Evolutionary conservation across 2,888 invertebrate genomes (phyloP).

Genomic region (Lordiphosa fenestrarum): DNA sequence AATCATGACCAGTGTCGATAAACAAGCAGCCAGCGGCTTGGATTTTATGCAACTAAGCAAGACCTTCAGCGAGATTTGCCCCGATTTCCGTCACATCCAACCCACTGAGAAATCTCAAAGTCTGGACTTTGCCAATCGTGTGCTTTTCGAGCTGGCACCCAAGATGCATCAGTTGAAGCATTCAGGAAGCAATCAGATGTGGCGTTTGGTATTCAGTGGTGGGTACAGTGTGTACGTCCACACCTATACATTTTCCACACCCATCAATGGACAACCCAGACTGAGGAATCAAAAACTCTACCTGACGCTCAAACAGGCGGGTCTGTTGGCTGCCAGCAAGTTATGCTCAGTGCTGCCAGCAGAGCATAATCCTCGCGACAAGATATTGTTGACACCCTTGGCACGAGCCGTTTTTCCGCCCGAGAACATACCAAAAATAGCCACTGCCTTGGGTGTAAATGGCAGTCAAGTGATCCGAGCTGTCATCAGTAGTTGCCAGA

Average conservation of each 20-base stretch:
- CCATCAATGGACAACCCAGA: constrained; percentile 42
- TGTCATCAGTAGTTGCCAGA: constrained; percentile 58
- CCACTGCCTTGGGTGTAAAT: constrained; percentile 28
- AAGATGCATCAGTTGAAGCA: constrained; percentile 44
- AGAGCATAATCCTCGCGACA: constrained; percentile 24
- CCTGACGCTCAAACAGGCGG: constrained; percentile 50
- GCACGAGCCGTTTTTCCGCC: constrained; percentile 45
- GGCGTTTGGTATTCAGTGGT: constrained; percentile 40
- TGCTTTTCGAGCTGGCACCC: constrained; percentile 46
- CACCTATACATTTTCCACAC: constrained; percentile 36
- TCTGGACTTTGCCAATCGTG: constrained; percentile 47
- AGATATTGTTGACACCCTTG: constrained; percentile 49
- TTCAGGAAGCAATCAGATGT: constrained; percentile 39
- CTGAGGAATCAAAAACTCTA: constrained; percentile 44
- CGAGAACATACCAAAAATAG: constrained; percentile 37
- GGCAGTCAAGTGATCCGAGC: constrained; percentile 33
- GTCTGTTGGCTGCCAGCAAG: constrained; percentile 42
- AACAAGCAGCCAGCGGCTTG: background rate
- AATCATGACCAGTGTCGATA: constrained; percentile 17
- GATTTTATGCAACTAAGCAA: constrained; percentile 21
- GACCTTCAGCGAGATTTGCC: constrained; percentile 38
- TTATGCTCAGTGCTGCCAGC: constrained; percentile 29
- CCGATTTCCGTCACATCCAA: constrained; percentile 35
- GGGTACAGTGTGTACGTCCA: constrained; percentile 34
- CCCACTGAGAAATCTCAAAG: constrained; percentile 23